Base-by-base conservation (phyloP, 2,113 vertebrate genomes). In the Phalacrocorax pelagicus region DNA sequence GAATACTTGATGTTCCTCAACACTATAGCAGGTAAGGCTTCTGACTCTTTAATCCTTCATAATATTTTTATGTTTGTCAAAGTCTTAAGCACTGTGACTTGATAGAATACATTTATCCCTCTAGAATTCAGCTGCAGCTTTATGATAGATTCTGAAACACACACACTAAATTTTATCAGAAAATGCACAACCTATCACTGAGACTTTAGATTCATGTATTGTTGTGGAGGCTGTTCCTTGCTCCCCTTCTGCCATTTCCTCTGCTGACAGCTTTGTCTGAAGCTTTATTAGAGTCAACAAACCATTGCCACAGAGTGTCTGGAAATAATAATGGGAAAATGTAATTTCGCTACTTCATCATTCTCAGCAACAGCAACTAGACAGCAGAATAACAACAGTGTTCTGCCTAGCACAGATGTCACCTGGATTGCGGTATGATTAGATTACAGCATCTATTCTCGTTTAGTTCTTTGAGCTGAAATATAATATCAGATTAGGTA, bases 1-100 rank as follows among this genome's bases (percentile, higher is more conserved):
- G 99, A 99, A 97, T 99, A 99, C 96, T 98, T 99, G 97, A 99
- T 99, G 99, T 99, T 99, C 97, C 99, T 99, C 94, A 99, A 99
- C 97, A 99, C 99, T 67, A 99, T 99, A 83, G 98, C 99, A 98
- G 99, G 99, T 99, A 98, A 98, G 96, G 86, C 69, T 94, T 96
- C 88, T 94, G 73, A 71, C 67, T 95, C 77, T 96, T 95, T 96
- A 96, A 95, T 95, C 84, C 81, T 82, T 94, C 32, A 8, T 95
- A 96, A 89, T 88, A 87, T 94, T 82, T 98, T 98, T 97, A 84
- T 96, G 38, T 97, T 97, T 96, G 90, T 97, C 95, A 96, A 93
- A 96, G 80, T 93, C 90, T 80, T 96, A 71, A 96, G 92, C 86
- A 91, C 75, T 1, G 0, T 95, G 81, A 87, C 86, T 96, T 96